Evolutionary conservation across 2,797 vertebrate genomes (phyloP), one percentile per base, ranked within the genome.

Genomic region (Ara ararauna): DNA sequence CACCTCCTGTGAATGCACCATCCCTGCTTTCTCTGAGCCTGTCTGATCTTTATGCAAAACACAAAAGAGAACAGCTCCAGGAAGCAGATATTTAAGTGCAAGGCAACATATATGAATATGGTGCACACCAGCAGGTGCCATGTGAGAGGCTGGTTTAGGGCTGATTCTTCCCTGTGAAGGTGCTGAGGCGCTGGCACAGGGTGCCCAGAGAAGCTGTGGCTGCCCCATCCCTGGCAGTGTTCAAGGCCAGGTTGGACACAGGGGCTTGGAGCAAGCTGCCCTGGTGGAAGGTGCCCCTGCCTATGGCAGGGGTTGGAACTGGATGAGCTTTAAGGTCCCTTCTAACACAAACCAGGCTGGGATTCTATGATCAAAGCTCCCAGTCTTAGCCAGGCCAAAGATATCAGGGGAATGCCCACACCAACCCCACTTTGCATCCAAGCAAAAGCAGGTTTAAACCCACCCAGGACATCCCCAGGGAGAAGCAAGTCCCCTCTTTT

Each of bases 51-150:
- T 45, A 45, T 11, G 26, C 27, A 22, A 77, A 72, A 7, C 15
- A 74, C 91, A 60, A 45, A 18, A 32, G 66, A 40, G 77, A 70
- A 4, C 36, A 71, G 89, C 77, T 44, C 8, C 20, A 4, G 80
- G 44, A 67, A 7, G 7, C 40, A 29, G 79, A 4, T 10, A 24
- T 23, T 29, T 3, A 38, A 65, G 75, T 1, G 2, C 70, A 1
- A 0, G 3, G 45, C 68, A 71, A 36, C 68, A 8, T 40, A 48
- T 3, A 14, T 0, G 3, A 54, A 78, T 19, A 1, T 0, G 16
- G 65, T 5, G n/a, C 9, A 3, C 30, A 3, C 27, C 7, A 9
- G 1, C 38, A 8, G 66, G 53, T 32, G 53, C 61, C 67, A 15
- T 3, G 1, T 10, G 24, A 83, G 73, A 60, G 36, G 48, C 12